Evolutionary conservation across 2,888 invertebrate species (phyloP).

Genomic region (Aromia moschata): DNA sequence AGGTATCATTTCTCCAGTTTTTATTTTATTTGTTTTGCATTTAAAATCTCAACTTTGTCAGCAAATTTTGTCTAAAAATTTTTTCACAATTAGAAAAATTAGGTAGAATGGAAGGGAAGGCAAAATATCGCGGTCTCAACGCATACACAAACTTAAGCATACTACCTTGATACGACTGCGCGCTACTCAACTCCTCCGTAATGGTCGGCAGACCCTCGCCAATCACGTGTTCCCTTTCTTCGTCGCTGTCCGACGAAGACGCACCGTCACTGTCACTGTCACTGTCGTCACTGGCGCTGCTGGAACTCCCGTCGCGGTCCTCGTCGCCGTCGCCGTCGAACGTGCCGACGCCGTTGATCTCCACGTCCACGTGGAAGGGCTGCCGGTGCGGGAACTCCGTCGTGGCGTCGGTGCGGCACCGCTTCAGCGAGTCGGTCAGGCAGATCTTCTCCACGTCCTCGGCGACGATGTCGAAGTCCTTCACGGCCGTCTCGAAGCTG

Average conservation of each 20-base stretch:
- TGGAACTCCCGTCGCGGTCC: slow-evolving; percentile 39
- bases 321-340: slow-evolving; percentile 15
- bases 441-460: slow-evolving; percentile 58
- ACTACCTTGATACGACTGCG: slow-evolving; percentile 48
- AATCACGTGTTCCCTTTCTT: slow-evolving; percentile 54
- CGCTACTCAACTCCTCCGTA: slow-evolving; percentile 59
- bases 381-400: slow-evolving; percentile 31
- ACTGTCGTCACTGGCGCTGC: slow-evolving; percentile 39
- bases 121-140: too few species aligned
- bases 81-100: too few species aligned
- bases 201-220: slow-evolving; percentile 60
- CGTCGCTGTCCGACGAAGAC: slow-evolving; percentile 53
- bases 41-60: too few species aligned
- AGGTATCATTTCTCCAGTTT: too few species aligned
- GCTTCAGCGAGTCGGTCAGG: slow-evolving; percentile 43
- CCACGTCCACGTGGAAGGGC: slow-evolving; percentile 20
- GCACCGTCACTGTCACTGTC: slow-evolving; percentile 43
- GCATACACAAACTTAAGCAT: too few species aligned
- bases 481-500: slow-evolving; percentile 57
- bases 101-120: too few species aligned
- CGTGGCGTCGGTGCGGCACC: slow-evolving; percentile 29
- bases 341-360: slow-evolving; percentile 1
- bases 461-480: slow-evolving; percentile 59
- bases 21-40: too few species aligned
- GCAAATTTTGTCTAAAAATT: too few species aligned